phyloP scores from a whole-genome alignment of 2,888 invertebrate species.

The Cactoblastis cactorum region DNA sequence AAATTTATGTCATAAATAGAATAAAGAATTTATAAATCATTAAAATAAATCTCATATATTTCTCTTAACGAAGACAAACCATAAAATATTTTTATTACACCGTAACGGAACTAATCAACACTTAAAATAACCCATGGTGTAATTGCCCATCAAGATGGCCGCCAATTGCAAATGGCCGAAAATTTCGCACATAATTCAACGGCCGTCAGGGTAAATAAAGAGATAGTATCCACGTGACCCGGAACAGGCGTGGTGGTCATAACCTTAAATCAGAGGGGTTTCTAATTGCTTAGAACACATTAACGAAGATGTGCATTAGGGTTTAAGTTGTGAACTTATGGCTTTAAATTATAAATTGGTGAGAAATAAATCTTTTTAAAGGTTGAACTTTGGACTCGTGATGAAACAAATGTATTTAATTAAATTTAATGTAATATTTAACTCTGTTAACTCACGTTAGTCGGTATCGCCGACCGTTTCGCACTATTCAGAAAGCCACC shows the following conservation, averaged over 20 bases:
- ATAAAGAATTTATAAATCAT: too few species aligned
- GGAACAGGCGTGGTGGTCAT: slow-evolving; percentile 55
- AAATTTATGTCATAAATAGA: too few species aligned
- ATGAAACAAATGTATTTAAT: too few species aligned
- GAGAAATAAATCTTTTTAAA: too few species aligned
- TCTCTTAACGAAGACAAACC: not conserved
- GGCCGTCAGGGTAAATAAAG: slow-evolving; percentile 64
- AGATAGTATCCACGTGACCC: slow-evolving; percentile 72
- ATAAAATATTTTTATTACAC: not conserved
- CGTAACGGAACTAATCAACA: slow-evolving; percentile 5
- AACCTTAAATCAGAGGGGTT: slow-evolving; percentile 73
- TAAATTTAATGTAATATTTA: too few species aligned
- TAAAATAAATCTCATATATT: too few species aligned
- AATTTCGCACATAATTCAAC: slow-evolving; percentile 57
- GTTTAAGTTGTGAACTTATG: slow-evolving; percentile 29
- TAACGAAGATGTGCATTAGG: slow-evolving; percentile 44
- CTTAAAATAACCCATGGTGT: slow-evolving; percentile 8
- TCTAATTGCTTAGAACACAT: slow-evolving; percentile 76
- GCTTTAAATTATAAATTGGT: too few species aligned
- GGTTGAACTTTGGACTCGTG: too few species aligned
- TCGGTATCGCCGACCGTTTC: too few species aligned
- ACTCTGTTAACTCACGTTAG: too few species aligned
- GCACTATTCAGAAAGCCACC: too few species aligned
- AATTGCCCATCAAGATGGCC: slow-evolving; percentile 19
- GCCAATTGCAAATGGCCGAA: slow-evolving; percentile 32